Conservation (phyloP, 2,888 invertebrate species). For the Sipha maydis region DNA sequence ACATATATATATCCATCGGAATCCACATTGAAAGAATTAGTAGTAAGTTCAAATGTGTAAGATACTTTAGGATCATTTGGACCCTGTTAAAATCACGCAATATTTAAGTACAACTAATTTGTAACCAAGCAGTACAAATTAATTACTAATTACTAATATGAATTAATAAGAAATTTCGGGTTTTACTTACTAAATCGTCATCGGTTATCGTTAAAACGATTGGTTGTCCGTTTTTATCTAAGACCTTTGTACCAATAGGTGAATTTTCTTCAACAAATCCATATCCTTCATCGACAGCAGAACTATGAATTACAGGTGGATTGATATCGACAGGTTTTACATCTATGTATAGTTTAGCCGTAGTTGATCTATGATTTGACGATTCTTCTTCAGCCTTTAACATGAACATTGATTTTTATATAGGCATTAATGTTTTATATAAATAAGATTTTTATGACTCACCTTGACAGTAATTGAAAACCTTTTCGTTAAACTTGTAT, state of each 20-base stretch:
- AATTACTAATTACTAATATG: neutral
- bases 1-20: conserved; percentile 79
- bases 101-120: neutral
- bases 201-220: conserved; percentile 82
- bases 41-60: conserved; percentile 86
- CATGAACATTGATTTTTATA: conserved; percentile 35
- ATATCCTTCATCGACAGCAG: conserved; percentile 71
- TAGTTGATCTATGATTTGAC: conserved; percentile 81
- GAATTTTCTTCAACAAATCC: conserved; percentile 88
- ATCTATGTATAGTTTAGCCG: conserved; percentile 82
- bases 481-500: conserved; percentile 78
- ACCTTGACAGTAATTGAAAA: conserved; percentile 86
- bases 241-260: conserved; percentile 82
- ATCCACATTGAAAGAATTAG: conserved; percentile 83
- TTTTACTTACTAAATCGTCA: conserved; percentile 79
- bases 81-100: conserved; percentile 70
- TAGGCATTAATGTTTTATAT: neutral
- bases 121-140: neutral
- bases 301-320: conserved; percentile 81
- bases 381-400: conserved; percentile 83
- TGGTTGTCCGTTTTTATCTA: conserved; percentile 75
- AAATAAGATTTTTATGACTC: conserved; percentile 63
- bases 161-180: neutral
- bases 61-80: conserved; percentile 81
- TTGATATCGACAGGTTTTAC: conserved; percentile 88